Conservation (phyloP, 2,797 vertebrate genomes). For the Bufotes viridis region DNA sequence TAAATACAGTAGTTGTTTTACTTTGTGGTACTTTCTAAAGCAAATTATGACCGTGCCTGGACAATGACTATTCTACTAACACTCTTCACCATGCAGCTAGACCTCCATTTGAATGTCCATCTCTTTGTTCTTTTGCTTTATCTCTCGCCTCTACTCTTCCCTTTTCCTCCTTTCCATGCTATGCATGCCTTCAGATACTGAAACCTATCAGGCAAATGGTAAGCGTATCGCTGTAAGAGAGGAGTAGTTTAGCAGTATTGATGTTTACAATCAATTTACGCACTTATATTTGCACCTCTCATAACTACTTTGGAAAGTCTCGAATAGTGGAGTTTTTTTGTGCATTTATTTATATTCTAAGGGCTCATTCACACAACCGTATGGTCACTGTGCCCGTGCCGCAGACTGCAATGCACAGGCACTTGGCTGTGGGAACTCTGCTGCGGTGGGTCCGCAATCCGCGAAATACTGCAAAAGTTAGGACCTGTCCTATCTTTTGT, state of each 20-base stretch:
- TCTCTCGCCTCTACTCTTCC: constrained; percentile 70
- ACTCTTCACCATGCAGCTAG: not conserved
- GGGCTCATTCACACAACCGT: too few species aligned
- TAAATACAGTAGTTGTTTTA: too few species aligned
- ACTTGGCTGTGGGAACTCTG: too few species aligned
- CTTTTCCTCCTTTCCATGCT: constrained; percentile 75
- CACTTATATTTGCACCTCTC: not conserved
- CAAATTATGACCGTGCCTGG: not conserved
- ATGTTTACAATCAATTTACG: not conserved
- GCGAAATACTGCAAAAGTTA: too few species aligned
- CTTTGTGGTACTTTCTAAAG: too few species aligned
- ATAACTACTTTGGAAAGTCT: not conserved
- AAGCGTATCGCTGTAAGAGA: constrained; percentile 76
- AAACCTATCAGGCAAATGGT: constrained; percentile 94
- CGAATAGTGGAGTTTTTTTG: not conserved
- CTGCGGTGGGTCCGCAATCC: too few species aligned
- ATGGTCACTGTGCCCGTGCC: too few species aligned
- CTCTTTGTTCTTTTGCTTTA: constrained; percentile 66
- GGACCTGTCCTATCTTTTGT: too few species aligned
- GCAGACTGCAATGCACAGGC: too few species aligned
- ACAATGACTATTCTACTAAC: too few species aligned
- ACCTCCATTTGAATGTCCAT: constrained; percentile 46
- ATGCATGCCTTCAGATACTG: constrained; percentile 91
- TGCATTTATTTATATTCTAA: not conserved
- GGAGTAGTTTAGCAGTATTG: constrained; percentile 49